Conservation (phyloP, 2,113 vertebrate species). For the Lamprologus lemairii region DNA sequence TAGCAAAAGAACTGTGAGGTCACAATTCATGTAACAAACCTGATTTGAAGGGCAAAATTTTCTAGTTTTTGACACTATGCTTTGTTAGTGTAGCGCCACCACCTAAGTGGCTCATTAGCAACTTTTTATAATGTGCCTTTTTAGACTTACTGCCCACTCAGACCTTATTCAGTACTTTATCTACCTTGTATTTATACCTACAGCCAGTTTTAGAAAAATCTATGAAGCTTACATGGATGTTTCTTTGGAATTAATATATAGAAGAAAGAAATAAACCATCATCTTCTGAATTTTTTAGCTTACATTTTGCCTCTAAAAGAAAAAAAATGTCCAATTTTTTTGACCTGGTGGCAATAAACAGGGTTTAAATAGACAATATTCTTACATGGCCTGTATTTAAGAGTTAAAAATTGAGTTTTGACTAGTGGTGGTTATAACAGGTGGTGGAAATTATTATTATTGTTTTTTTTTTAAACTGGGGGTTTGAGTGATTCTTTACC, state of each 20-base stretch:
- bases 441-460: background rate
- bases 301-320: background rate
- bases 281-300: background rate
- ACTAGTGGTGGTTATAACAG: background rate
- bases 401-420: background rate
- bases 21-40: background rate
- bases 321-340: background rate
- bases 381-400: background rate
- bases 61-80: background rate
- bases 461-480: rapidly evolving
- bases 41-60: background rate
- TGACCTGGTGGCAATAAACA: background rate
- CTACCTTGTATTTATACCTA: background rate
- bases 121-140: background rate
- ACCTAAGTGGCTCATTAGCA: too few species aligned
- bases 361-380: background rate
- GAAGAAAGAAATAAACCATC: background rate
- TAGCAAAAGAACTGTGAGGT: background rate
- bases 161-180: background rate
- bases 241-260: background rate
- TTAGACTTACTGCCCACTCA: background rate
- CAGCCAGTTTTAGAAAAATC: background rate
- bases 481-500: background rate
- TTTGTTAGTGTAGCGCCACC: background rate
- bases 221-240: background rate